Percentiles rank a stretch among this genome's conserved stretches.
phyloP scores from a whole-genome alignment of 1,140 invertebrate genomes.

The Marisa cornuarietis region DNA sequence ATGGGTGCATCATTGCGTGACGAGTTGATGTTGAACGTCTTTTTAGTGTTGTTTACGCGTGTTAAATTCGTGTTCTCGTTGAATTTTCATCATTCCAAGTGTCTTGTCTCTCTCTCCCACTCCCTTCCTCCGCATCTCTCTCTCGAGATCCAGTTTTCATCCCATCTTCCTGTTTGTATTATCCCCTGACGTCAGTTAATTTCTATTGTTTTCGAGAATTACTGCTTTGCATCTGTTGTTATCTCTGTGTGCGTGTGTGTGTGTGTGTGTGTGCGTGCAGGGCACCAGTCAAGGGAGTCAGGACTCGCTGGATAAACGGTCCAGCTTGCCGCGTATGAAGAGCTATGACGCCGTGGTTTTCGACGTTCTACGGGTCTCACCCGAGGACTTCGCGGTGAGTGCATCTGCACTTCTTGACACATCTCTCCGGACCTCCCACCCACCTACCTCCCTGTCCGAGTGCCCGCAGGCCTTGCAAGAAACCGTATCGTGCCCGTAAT shows the following conservation, averaged over 20 bases:
- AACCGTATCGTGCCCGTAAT: too few species aligned
- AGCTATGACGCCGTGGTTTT: conserved; percentile 69
- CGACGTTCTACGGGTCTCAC: conserved; percentile 67
- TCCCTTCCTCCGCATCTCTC: not conserved
- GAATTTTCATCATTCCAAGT: too few species aligned
- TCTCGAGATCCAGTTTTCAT: not conserved
- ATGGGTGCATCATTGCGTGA: too few species aligned
- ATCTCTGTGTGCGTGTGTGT: not conserved
- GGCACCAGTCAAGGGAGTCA: conserved; percentile 51
- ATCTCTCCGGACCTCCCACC: too few species aligned
- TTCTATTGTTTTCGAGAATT: too few species aligned
- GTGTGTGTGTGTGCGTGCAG: conserved; percentile 34
- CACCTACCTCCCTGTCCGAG: too few species aligned
- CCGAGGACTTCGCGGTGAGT: conserved; percentile 70
- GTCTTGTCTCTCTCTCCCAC: conserved; percentile 2
- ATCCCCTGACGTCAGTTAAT: too few species aligned
- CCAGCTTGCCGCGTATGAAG: conserved; percentile 59
- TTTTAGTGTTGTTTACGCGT: too few species aligned
- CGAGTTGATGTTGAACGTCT: too few species aligned
- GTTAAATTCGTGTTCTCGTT: too few species aligned
- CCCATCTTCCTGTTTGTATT: not conserved
- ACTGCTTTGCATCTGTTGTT: too few species aligned
- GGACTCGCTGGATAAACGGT: conserved; percentile 55
- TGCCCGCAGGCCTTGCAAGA: too few species aligned
- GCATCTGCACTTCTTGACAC: not conserved